phyloP scores from a whole-genome alignment of 2,888 invertebrate species.

The Gortyna flavago region DNA sequence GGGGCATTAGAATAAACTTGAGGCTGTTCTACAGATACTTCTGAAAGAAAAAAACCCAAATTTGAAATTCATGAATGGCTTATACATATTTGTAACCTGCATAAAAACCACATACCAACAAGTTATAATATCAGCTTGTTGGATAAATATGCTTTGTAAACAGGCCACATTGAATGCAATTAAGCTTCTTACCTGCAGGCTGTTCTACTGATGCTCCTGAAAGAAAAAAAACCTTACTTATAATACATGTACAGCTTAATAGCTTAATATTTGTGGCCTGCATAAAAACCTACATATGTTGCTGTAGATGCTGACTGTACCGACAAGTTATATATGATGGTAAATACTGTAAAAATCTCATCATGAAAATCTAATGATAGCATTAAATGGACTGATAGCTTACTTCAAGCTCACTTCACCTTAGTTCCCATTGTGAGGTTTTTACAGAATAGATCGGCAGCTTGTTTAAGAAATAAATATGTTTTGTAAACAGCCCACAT shows the following conservation, averaged over 20 bases:
- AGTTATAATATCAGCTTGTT: neutral
- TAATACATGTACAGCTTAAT: neutral
- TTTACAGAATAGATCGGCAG: too few species aligned
- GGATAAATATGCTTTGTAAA: neutral
- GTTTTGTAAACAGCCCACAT: neutral
- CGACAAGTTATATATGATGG: neutral
- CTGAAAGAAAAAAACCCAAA: constrained; percentile 26
- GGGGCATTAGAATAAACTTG: constrained; percentile 40
- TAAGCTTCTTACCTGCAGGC: constrained; percentile 49
- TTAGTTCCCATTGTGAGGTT: too few species aligned
- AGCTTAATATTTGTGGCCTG: neutral
- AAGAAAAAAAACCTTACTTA: constrained; percentile 12
- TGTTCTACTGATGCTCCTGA: constrained; percentile 14
- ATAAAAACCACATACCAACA: neutral
- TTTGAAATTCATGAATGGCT: neutral
- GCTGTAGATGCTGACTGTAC: neutral
- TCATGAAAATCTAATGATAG: too few species aligned
- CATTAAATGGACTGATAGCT: too few species aligned
- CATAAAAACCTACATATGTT: neutral
- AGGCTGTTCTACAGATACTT: neutral
- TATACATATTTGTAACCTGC: neutral
- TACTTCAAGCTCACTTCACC: too few species aligned
- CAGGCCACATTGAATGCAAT: neutral
- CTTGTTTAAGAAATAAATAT: neutral
- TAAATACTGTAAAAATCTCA: too few species aligned